Conservation (phyloP, 2,888 invertebrate species). For the Lypha dubia region DNA sequence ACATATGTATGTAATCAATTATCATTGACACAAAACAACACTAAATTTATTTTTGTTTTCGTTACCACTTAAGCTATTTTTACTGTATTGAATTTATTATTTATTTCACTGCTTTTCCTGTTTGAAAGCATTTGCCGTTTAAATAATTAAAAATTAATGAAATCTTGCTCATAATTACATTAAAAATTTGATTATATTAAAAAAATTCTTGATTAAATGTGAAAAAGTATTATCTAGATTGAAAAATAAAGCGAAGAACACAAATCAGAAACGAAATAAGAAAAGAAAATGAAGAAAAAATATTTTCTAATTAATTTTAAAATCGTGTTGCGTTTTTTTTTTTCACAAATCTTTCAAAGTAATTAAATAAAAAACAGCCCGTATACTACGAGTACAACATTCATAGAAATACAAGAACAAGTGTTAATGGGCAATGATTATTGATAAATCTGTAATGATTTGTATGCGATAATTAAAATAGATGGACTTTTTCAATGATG, state of each 20-base stretch:
- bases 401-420: neutral
- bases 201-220: conserved; percentile 28
- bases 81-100: neutral
- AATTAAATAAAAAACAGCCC: conserved; percentile 22
- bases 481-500: conserved; percentile 29
- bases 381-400: too few species aligned
- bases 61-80: neutral
- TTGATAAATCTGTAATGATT: conserved; percentile 68
- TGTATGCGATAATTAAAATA: conserved; percentile 51
- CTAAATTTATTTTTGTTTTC: too few species aligned
- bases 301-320: conserved; percentile 57
- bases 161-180: conserved; percentile 54
- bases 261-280: neutral
- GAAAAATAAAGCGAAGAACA: conserved; percentile 1
- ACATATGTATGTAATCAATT: too few species aligned
- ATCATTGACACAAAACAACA: too few species aligned
- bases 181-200: conserved; percentile 52
- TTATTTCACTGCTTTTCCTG: neutral
- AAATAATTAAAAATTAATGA: conserved; percentile 36
- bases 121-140: neutral
- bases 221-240: neutral
- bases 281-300: conserved; percentile 5
- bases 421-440: conserved; percentile 68
- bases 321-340: conserved; percentile 29
- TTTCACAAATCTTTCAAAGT: conserved; percentile 20